Conservation (phyloP, 2,888 invertebrate genomes). For the Callyntrura guangdongensis region DNA sequence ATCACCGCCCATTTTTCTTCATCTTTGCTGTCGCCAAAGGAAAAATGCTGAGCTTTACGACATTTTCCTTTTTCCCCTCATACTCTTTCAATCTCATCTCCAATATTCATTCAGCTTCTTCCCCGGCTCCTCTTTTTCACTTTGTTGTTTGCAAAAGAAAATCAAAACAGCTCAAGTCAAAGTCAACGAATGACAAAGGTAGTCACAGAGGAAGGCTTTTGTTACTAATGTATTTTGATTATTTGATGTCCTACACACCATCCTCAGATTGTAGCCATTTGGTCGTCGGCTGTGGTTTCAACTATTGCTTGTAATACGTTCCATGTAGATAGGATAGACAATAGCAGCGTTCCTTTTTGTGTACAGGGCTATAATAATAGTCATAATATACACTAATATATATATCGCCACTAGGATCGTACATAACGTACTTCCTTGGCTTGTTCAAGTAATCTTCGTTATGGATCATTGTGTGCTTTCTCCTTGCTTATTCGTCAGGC, state of each 20-base stretch:
- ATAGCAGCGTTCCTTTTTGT: neutral
- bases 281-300: neutral
- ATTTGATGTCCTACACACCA: neutral
- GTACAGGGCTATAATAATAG: neutral
- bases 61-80: neutral
- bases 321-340: neutral
- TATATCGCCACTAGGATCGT: neutral
- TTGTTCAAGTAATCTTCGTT: constrained; percentile 52
- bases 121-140: neutral
- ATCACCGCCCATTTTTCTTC: neutral
- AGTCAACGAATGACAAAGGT: neutral
- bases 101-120: neutral
- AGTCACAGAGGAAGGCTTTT: neutral
- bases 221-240: neutral
- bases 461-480: constrained; percentile 58
- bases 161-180: neutral
- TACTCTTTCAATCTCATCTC: neutral
- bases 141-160: neutral
- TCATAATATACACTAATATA: neutral
- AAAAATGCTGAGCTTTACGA: neutral
- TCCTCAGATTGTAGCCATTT: neutral
- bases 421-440: neutral
- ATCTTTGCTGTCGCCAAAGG: neutral
- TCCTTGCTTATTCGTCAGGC: constrained; percentile 28
- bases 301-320: neutral